Evolutionary conservation across 1,140 invertebrate species (phyloP), one percentile per base, ranked within the genome.

Genomic region (Nymphalis io): DNA sequence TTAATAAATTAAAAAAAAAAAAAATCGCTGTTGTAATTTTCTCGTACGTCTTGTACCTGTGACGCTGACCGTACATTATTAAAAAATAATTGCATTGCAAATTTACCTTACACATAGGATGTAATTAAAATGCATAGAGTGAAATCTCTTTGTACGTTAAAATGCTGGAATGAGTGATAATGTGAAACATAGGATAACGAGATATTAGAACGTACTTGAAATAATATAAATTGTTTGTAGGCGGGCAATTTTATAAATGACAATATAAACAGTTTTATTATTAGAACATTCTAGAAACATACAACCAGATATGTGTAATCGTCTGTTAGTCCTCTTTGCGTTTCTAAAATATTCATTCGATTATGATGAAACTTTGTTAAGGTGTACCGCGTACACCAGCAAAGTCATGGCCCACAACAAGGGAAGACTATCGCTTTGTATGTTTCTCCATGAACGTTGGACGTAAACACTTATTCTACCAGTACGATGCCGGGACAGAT

Each of bases 41-140:
- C 10, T 33, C 4, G 3, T n/a, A 15, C 16, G n/a, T 6, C 12
- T 3, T 4, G 42, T 46, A n/a, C 5, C 3, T n/a, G 0, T 18
- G 15, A n/a, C 1, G 15, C 42, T 46, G 5, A 46, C 5, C 16
- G n/a, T 46, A 46, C n/a, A 46, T 46, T 46, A 16, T 4, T 0
- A 16, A 46, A n/a, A 46, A 1, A 16, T 3, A 46, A 18, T 46
- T 18, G n/a, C 5, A 0, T 44, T 15, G 42, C n/a, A 46, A 46
- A 46, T 46, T 18, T 46, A n/a, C 16, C n/a, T 46, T 8, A 46
- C 42, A 46, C 6, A 46, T 16, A 60, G 59, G 59, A 60, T 60
- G 42, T 38, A 44, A 60, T 60, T 60, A 60, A 23, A 60, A 60
- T 60, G 20, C 58, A 44, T 21, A 44, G 21, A 44, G 59, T 42